Evolutionary conservation across 2,888 invertebrate genomes (phyloP).

Genomic region (Pollenia amentaria): DNA sequence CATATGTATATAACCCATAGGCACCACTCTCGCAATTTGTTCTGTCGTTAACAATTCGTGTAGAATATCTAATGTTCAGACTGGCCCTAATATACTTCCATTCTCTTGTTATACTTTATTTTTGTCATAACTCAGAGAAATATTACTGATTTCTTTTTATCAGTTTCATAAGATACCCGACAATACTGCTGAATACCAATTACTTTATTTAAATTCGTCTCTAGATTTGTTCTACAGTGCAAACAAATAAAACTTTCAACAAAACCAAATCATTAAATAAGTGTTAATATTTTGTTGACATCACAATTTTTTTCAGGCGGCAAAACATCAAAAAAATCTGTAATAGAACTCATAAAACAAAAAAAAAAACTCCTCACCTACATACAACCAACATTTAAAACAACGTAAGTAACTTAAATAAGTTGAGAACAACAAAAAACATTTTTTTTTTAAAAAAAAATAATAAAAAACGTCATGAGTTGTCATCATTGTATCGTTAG

Average conservation of each 20-base stretch:
- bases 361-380: conserved; percentile 80
- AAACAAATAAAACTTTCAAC: conserved; percentile 43
- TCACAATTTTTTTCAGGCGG: conserved; percentile 64
- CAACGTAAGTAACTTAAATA: conserved; percentile 17
- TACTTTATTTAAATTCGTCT: conserved; percentile 4
- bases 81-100: no score
- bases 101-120: no score
- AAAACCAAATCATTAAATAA: conserved; percentile 32
- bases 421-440: conserved; percentile 31
- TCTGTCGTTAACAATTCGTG: no score
- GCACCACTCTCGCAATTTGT: no score
- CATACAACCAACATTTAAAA: conserved; percentile 76
- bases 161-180: no score
- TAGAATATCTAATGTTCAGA: no score
- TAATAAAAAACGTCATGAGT: conserved; percentile 64
- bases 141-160: no score
- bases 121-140: no score
- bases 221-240: conserved; percentile 12
- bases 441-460: conserved; percentile 25
- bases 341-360: conserved; percentile 64
- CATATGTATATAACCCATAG: no score
- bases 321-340: conserved; percentile 65
- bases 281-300: conserved; percentile 67
- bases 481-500: conserved; percentile 37
- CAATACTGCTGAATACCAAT: neutral